Base-by-base conservation (phyloP, 1,140 invertebrate species). In the Eciton burchellii region DNA sequence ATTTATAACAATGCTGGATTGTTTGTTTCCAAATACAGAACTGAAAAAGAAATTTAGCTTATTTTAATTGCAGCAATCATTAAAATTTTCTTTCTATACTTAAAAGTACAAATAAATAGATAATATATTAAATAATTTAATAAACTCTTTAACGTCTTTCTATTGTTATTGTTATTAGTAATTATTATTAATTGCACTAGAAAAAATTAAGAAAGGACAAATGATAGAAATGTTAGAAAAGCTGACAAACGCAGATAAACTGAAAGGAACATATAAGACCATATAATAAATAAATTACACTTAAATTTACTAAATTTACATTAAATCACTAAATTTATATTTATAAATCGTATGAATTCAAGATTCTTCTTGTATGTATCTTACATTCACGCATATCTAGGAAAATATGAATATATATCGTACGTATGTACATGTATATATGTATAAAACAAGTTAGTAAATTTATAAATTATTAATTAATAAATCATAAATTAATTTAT, bases 231-330 rank as follows among this genome's bases (percentile, higher is more conserved):
- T 9, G 21, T 19, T 45, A 47, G 57, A n/a, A 11, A 35, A 19
- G 56, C n/a, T 16, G 16, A n/a, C n/a, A n/a, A n/a, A n/a, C 8
- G 29, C 35, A 35, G 41, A 19, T 21, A n/a, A 11, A 43, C 8
- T 57, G 35, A 59, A 66, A 71, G 62, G 21, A 14, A 19, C 57
- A 72, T 92, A 92, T 85, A 84, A 89, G 76, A 56, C 82, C 90
- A 89, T 93, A 93, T 93, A 93, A 92, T 93, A 93, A 93, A 91
- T 92, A 91, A 90, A 89, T 91, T 93, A 91, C 92, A 93, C 91
- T 93, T n/a, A n/a, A n/a, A n/a, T n/a, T n/a, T n/a, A 93, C 91
- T 93, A 93, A 93, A 91, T 94, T 93, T 92, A 92, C 93, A 93
- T 91, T 89, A 86, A 90, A 84, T 88, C 84, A 93, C 91, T 93